A percentile compares a stretch with the other conserved stretches of the same genome.
These are phyloP conservation scores for Ochotona princeps DNA, from an alignment of 2,113 vertebrate genomes.

Conservation along the genomic window DNA sequence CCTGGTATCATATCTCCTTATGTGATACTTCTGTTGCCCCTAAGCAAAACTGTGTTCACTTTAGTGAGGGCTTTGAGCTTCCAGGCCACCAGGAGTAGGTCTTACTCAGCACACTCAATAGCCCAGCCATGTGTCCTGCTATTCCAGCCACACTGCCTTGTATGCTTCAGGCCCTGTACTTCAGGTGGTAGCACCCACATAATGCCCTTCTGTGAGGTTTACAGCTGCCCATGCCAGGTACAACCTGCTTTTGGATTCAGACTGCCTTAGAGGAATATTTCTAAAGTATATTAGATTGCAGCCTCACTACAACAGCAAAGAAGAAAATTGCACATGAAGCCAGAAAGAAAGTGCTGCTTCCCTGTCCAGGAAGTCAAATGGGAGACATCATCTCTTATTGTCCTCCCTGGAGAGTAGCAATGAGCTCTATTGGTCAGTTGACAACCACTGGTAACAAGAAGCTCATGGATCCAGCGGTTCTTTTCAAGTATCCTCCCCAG, in stretches of 20 bases:
- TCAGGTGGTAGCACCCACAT: constrained; percentile 76
- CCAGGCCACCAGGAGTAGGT: background rate
- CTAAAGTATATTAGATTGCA: constrained; percentile 81
- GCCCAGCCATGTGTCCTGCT: background rate
- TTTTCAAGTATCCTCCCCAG: constrained; percentile 88
- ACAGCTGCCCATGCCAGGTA: constrained; percentile 67
- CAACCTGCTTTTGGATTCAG: constrained; percentile 83
- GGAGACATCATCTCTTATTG: background rate
- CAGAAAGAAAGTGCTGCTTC: constrained; percentile 81
- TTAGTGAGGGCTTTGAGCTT: constrained; percentile 16
- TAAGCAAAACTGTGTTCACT: constrained; percentile 4
- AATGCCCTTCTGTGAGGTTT: constrained; percentile 12
- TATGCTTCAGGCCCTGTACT: background rate
- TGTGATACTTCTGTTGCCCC: background rate
- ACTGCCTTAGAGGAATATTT: constrained; percentile 28
- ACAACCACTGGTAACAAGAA: constrained; percentile 81
- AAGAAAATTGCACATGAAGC: constrained; percentile 83
- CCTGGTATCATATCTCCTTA: background rate
- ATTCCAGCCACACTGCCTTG: background rate
- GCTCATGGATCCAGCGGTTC: constrained; percentile 87
- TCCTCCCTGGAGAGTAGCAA: constrained; percentile 87
- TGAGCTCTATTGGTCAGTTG: constrained; percentile 87
- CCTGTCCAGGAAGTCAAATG: constrained; percentile 57
- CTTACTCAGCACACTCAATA: constrained; percentile 17
- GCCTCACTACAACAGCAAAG: constrained; percentile 83